phyloP scores from a whole-genome alignment of 2,797 vertebrate genomes.

The Muscicapa comitata region DNA sequence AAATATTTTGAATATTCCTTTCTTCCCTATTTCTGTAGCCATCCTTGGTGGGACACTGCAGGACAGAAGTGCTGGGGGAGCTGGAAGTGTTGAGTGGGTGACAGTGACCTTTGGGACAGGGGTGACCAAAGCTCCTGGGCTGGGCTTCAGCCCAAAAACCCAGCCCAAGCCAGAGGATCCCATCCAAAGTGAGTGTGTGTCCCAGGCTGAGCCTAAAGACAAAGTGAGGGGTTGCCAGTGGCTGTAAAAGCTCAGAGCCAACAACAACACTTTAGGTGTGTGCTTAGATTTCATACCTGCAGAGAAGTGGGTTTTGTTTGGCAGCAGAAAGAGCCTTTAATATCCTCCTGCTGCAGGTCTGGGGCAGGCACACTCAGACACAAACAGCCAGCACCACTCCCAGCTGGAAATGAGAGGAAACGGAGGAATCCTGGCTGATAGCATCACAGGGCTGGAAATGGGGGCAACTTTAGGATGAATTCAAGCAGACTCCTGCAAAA shows the following conservation, averaged over 20 bases:
- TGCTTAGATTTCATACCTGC: not conserved
- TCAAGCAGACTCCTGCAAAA: not conserved
- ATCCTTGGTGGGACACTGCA: not conserved
- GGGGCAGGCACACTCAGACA: not conserved
- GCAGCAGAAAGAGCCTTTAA: not conserved
- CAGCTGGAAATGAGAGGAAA: not conserved
- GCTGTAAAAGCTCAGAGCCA: not conserved
- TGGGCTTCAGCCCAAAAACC: not conserved
- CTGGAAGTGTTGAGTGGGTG: not conserved
- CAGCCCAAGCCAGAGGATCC: not conserved
- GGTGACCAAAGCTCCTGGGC: not conserved
- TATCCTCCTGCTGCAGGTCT: not conserved
- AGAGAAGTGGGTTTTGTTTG: not conserved
- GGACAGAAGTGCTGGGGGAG: not conserved
- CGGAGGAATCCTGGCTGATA: not conserved
- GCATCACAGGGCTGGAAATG: not conserved
- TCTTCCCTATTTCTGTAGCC: not conserved
- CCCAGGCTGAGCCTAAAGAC: not conserved
- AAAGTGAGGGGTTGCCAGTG: not conserved
- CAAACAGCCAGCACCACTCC: not conserved
- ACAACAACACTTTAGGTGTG: not conserved
- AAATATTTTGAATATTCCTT: not conserved
- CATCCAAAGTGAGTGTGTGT: not conserved
- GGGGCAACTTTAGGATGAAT: not conserved
- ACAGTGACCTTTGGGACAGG: accelerated